Base-by-base conservation (phyloP, 2,888 invertebrate genomes). In the Cabera pusaria region DNA sequence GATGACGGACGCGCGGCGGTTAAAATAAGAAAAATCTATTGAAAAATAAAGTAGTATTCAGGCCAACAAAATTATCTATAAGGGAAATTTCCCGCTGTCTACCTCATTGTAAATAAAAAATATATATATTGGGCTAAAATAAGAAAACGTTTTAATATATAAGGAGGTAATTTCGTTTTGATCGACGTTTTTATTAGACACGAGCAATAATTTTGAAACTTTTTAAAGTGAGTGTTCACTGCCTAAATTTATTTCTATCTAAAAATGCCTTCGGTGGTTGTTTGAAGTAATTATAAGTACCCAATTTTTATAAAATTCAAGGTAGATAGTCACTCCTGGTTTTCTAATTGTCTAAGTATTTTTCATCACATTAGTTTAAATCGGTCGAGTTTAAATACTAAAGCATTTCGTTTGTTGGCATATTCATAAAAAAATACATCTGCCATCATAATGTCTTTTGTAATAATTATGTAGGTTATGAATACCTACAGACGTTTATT, bases 71-170 rank as follows among this genome's bases (percentile, higher is more conserved):
- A 75, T 75, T 69, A 63, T 62, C 55, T 69, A 60, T 56, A 76
- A 66, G 79, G 78, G 74, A 62, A 52, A 52, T 46, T 57, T 65
- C 84, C 84, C 82, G 52, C 61, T 67, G 78, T 82, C 87, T 88
- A 86, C 87, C 87, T 88, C 87, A 86, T 82, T 88, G 85, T 87
- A 86, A 65, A 84, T 86, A 84, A 64, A 64, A 54, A 55, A 60
- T 67, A 69, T n/a, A 37, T 48, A 58, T 68, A 77, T 81, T 86
- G 79, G 80, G 79, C 81, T 84, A 80, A 76, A 79, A 56, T 82
- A 83, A 80, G 75, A 67, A 67, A 70, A 59, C 42, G 20, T 12
- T 45, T 46, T 31, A 42, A 56, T 71, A 56, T 71, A 59, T 64
- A 64, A 59, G 72, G 73, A 72, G 71, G 66, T 68, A 62, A 64